Evolutionary conservation across 2,888 invertebrate genomes (phyloP), one percentile per base, ranked within the genome.

Genomic region (Seira sanloemensis): DNA sequence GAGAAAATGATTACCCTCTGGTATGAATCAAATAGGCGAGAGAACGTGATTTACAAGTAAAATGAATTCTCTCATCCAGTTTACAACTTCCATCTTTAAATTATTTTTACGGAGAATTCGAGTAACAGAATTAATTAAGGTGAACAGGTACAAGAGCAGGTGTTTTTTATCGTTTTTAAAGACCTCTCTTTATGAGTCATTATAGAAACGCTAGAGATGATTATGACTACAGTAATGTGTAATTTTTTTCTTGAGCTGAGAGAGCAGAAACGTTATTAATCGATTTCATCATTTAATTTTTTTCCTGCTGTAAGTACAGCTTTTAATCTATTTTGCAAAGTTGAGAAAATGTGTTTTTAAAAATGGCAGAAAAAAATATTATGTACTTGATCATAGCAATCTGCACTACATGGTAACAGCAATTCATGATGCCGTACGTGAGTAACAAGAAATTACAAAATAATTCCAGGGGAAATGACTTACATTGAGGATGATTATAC

Each of bases 41-140:
- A 25, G 37, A 65, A 12, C 4, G 21, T 27, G 67, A 78, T 78
- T 78, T 78, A 78, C 68, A 78, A 78, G 68, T 78, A 69, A 78
- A 78, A 78, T 78, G 50, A 78, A 69, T 69, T 37, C 37, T 37
- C 37, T 37, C 12, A n/a, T n/a, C n/a, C 50, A 50, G 2, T 50
- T 50, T 50, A 50, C n/a, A 12, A 7, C 4, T 50, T 50, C 16
- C 2, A 2, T 50, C n/a, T 50, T 7, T 50, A 50, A 69, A 26
- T 78, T 69, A 76, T 78, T 50, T 69, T 24, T 76, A 23, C 68
- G 69, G 62, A 21, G 62, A n/a, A 62, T 21, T 62, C 62, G n/a
- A 78, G 69, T 58, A 68, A 27, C 54, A 7, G 69, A 78, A 78
- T 78, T 78, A 78, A 78, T 78, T 54, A 78, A 69, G 62, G 24